Evolutionary conservation across 92 coral and sea anemone genomes (phyloP), one percentile per base, ranked within the genome.

Genomic region (Bergia sp.): DNA sequence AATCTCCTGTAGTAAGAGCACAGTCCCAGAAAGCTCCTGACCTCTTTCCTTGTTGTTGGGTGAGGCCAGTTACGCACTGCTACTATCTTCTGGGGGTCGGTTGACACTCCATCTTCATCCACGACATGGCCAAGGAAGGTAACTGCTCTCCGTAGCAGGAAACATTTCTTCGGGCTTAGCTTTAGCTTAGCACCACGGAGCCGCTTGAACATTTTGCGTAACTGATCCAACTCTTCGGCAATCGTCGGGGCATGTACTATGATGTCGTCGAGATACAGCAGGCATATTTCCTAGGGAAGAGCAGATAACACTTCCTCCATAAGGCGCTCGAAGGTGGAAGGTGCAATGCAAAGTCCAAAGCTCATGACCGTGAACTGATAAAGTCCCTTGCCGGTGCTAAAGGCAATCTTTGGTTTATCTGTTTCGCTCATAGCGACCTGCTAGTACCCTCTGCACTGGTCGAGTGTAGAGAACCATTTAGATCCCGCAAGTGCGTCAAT

Each of bases 381-480:
- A 13, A 73, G 58, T 16, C 88, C 65, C 6, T 53, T 75, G 16
- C 76, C 73, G 37, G 85, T 55, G 6, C 40, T 55, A 29, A 81
- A 10, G 41, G 90, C 90, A 11, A 78, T 50, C 82, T 80, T 88
- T 42, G 71, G 77, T 69, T 49, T 64, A 41, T 81, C 79, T 18
- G 43, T 55, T 16, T 71, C 86, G 39, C 36, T 67, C 66, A 87
- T 15, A 55, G 10, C 85, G 20, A 87, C 93, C 50, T 91, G 93
- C 90, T 88, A 91, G 69, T 91, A 87, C 3, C 93, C 90, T 36
- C 82, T 80, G 15, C 81, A 81, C 7, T 87, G 73, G 66, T 87
- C 90, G 3, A 85, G 74, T n/a, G 89, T 90, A 1, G 92, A 85
- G 80, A 90, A 90, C 88, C 88, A 86, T 21, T 61, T 64, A 5